Evolutionary conservation across 2,113 vertebrate species (phyloP).

Genomic region (Hydropotes inermis): DNA sequence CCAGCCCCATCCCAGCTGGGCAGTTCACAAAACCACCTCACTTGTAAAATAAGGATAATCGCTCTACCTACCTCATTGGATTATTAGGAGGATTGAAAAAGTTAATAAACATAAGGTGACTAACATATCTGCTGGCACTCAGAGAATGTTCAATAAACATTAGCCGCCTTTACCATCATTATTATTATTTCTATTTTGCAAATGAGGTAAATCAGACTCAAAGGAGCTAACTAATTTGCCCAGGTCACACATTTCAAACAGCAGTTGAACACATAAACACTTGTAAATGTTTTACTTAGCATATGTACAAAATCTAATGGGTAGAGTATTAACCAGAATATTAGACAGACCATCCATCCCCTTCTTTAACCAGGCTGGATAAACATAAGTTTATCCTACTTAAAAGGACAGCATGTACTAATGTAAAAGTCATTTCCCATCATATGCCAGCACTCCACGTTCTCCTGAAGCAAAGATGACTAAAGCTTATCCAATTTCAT

Average conservation of each 20-base stretch:
- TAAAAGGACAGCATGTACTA: conserved; percentile 45
- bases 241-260: conserved; percentile 5
- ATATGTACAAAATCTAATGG: neutral
- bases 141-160: neutral
- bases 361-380: conserved; percentile 14
- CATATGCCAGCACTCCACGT: neutral
- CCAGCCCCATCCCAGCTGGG: neutral
- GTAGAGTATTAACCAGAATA: conserved; percentile 33
- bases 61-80: neutral
- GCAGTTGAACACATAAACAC: neutral
- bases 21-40: neutral
- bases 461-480: conserved; percentile 47
- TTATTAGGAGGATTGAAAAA: neutral
- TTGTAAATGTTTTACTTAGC: neutral
- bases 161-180: neutral
- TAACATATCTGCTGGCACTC: neutral
- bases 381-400: conserved; percentile 48
- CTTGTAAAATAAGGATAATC: conserved; percentile 6
- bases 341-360: neutral
- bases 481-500: neutral
- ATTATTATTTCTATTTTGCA: neutral
- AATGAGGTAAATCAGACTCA: neutral
- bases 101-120: conserved; percentile 4
- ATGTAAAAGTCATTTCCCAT: conserved; percentile 33
- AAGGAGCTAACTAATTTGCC: neutral